phyloP scores from a whole-genome alignment of 2,797 vertebrate genomes.

The Macrochelys suwanniensis region DNA sequence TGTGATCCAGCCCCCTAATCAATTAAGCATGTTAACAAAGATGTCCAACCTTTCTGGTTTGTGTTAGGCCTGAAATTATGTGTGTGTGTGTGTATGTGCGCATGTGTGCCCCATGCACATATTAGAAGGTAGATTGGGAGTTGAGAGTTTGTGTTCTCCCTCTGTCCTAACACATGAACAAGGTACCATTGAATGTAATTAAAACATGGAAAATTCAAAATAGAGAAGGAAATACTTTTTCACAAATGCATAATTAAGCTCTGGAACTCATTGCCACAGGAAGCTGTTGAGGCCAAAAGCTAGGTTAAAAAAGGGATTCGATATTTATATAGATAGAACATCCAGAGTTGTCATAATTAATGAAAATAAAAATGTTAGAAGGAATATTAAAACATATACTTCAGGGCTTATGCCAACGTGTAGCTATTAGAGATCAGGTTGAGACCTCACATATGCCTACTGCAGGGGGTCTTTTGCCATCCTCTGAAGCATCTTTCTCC shows the following conservation, averaged over 20 bases:
- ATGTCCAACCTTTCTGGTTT: neutral
- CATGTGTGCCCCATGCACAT: neutral
- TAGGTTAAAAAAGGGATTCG: neutral
- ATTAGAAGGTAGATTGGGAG: neutral
- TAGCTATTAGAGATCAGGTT: neutral
- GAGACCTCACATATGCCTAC: rapidly evolving
- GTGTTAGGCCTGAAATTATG: neutral
- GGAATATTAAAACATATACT: neutral
- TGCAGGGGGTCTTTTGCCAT: neutral
- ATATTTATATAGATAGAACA: neutral
- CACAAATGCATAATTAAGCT: neutral
- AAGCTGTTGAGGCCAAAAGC: neutral
- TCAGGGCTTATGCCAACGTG: neutral
- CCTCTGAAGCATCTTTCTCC: neutral
- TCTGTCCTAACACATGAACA: neutral
- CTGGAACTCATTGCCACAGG: neutral
- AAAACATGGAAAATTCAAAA: neutral
- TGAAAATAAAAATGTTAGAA: neutral
- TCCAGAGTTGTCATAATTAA: neutral
- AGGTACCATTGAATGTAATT: neutral
- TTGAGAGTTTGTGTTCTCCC: neutral
- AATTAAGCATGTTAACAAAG: neutral
- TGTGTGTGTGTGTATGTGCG: neutral
- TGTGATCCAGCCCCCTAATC: no score
- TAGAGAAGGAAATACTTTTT: neutral